Conservation (phyloP, 2,888 invertebrate genomes). For the Pseudanteris insignis region DNA sequence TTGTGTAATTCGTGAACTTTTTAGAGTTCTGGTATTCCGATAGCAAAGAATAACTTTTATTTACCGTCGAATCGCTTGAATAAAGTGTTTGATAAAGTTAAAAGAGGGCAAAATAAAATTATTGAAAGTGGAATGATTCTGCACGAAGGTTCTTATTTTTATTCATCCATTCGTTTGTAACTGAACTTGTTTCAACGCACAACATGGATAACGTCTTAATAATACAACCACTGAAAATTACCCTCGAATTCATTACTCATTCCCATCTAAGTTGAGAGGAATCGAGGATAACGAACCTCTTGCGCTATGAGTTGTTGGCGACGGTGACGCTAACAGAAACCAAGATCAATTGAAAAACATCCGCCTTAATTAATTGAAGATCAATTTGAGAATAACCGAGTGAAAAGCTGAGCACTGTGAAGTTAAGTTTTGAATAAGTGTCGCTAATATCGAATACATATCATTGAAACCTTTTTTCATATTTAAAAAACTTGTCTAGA, state of each 20-base stretch:
- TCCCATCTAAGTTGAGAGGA: conserved; percentile 55
- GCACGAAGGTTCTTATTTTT: conserved; percentile 4
- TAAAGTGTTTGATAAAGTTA: too few relatives aligned
- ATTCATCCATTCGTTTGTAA: conserved; percentile 34
- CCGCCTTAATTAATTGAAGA: conserved; percentile 53
- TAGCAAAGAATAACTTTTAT: too few relatives aligned
- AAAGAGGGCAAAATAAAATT: too few relatives aligned
- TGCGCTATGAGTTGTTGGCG: conserved; percentile 26
- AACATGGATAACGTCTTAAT: conserved; percentile 58
- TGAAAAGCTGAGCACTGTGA: conserved; percentile 11
- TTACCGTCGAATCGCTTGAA: too few relatives aligned
- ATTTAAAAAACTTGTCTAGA: conserved; percentile 13
- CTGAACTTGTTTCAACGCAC: conserved; percentile 30
- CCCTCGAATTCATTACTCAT: conserved; percentile 62
- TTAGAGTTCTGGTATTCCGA: too few relatives aligned
- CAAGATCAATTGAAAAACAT: conserved; percentile 55
- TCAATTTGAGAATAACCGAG: conserved; percentile 45
- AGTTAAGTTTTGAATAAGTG: conserved; percentile 22
- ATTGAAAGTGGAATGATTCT: too few relatives aligned
- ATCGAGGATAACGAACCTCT: conserved; percentile 62
- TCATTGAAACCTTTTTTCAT: conserved; percentile 17
- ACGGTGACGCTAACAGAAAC: conserved; percentile 15
- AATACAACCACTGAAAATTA: conserved; percentile 57
- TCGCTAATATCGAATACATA: conserved; percentile 21
- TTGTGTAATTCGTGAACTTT: too few relatives aligned